Percentiles rank a stretch among this genome's conserved stretches.
These are phyloP conservation scores for Nothoprocta perdicaria DNA, from an alignment of 2,113 vertebrate species.

Conservation along the genomic window DNA sequence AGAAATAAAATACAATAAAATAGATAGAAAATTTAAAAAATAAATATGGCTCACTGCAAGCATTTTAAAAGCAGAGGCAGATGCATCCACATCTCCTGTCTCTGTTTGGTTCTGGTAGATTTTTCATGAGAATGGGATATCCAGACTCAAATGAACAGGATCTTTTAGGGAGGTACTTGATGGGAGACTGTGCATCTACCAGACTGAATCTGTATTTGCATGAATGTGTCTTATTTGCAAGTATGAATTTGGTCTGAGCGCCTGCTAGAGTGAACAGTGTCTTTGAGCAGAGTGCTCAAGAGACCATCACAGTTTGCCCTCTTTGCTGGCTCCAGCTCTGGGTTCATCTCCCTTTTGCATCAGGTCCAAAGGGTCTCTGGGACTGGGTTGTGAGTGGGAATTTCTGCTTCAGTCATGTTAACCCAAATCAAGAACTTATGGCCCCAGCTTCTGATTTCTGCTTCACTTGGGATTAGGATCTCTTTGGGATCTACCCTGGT, in stretches of 20 bases:
- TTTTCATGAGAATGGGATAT: fast-evolving
- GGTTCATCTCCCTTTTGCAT: not conserved
- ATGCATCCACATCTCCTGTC: not conserved
- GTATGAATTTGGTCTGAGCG: not conserved
- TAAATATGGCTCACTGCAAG: not conserved
- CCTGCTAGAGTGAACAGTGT: too few relatives aligned
- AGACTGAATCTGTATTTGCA: not conserved
- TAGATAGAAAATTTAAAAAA: not conserved
- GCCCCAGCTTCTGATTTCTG: fast-evolving
- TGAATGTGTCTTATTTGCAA: not conserved
- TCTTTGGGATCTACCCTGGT: not conserved
- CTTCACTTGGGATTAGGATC: not conserved
- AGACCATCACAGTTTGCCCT: not conserved
- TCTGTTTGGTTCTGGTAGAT: not conserved
- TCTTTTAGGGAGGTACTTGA: not conserved
- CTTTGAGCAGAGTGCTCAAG: not conserved
- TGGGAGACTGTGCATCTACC: too few relatives aligned
- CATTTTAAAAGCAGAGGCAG: not conserved
- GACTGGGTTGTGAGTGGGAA: not conserved
- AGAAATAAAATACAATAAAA: not conserved
- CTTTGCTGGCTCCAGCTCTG: not conserved
- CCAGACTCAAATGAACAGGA: not conserved
- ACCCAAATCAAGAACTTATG: not conserved
- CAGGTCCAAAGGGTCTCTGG: not conserved
- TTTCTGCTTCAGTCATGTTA: not conserved